Percentiles rank a stretch among this genome's conserved stretches.
phyloP scores from a whole-genome alignment of 2,113 vertebrate genomes.

The Ptychochromis oligacanthus region DNA sequence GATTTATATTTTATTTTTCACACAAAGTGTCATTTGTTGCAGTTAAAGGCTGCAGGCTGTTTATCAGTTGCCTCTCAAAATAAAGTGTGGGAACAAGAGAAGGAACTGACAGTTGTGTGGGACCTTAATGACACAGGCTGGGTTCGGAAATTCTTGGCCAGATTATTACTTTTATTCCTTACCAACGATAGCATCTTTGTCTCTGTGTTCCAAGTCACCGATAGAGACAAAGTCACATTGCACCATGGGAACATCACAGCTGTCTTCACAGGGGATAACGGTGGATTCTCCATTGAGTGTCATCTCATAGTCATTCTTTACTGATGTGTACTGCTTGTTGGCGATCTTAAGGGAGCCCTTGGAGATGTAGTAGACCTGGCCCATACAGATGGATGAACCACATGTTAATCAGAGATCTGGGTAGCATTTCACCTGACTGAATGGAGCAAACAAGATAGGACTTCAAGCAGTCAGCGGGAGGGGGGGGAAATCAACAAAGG shows the following conservation, averaged over 20 bases:
- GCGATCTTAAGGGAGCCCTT: constrained; percentile 94
- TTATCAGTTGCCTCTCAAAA: background rate
- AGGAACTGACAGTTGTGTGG: background rate
- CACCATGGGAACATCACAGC: constrained; percentile 87
- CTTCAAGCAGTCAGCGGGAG: constrained; percentile 39
- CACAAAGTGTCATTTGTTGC: background rate
- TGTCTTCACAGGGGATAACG: constrained; percentile 91
- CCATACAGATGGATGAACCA: constrained; percentile 43
- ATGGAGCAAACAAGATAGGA: constrained; percentile 62
- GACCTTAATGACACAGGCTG: background rate
- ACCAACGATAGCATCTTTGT: constrained; percentile 92
- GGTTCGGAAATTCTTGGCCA: background rate
- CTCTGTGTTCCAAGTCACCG: constrained; percentile 84
- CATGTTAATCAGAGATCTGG: constrained; percentile 53
- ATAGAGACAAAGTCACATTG: constrained; percentile 92
- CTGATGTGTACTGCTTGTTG: constrained; percentile 95
- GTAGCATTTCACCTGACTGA: constrained; percentile 51
- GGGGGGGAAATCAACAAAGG: constrained; percentile 37
- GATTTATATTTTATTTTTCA: background rate
- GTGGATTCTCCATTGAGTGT: constrained; percentile 90
- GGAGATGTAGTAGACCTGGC: constrained; percentile 94
- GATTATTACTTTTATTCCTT: constrained; percentile 51
- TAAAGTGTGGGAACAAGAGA: background rate
- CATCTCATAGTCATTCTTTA: constrained; percentile 99
- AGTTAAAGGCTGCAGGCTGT: background rate